Evolutionary conservation across 2,797 vertebrate species (phyloP).

Genomic region (Halcyon smyrnensis): DNA sequence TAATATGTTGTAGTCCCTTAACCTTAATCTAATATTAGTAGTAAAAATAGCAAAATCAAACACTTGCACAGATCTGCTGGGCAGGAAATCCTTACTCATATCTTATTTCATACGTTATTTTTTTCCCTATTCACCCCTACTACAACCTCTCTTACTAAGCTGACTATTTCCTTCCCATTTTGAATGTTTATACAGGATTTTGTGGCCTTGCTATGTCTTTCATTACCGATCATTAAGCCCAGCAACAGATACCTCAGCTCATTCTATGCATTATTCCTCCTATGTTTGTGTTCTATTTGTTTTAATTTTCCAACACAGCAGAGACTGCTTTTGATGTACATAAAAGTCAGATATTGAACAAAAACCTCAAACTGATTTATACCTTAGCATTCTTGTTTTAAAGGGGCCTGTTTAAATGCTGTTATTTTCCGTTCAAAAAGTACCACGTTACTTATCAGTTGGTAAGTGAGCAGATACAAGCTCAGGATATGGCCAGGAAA

Average conservation of each 20-base stretch:
- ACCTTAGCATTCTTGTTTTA: neutral
- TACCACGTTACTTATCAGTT: neutral
- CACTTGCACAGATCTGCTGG: fast-evolving
- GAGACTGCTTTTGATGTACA: neutral
- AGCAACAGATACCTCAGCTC: neutral
- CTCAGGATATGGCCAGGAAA: conserved; percentile 55
- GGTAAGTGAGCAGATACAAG: neutral
- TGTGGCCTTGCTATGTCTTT: neutral
- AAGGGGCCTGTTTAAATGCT: neutral
- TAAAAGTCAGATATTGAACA: neutral
- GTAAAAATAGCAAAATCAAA: neutral
- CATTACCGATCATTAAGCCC: neutral
- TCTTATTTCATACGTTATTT: neutral
- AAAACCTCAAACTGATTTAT: neutral
- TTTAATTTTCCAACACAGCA: neutral
- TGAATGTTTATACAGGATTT: neutral
- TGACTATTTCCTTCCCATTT: neutral
- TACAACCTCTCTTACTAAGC: neutral
- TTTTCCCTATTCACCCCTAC: neutral
- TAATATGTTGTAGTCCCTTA: neutral
- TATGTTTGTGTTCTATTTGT: neutral
- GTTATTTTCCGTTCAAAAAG: neutral
- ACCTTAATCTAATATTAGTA: neutral
- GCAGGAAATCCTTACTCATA: neutral
- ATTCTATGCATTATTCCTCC: neutral